These are phyloP conservation scores for Eupithecia inturbata DNA, from an alignment of 2,888 invertebrate species.

Conservation along the genomic window DNA sequence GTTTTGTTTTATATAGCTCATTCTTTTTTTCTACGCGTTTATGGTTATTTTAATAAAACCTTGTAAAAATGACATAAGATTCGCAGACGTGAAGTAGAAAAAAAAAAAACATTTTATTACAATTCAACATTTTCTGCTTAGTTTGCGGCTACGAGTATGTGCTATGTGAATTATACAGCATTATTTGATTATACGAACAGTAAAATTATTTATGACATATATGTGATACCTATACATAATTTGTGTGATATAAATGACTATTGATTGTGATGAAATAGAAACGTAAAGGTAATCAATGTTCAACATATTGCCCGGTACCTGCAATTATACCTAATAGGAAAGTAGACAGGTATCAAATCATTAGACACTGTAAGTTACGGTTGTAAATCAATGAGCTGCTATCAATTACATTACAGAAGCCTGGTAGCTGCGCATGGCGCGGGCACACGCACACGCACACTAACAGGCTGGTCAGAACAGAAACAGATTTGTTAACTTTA, in stretches of 20 bases:
- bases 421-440: background rate
- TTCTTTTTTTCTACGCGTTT: no score
- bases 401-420: conserved; percentile 8
- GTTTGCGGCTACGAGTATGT: background rate
- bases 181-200: background rate
- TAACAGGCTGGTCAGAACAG: background rate
- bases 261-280: background rate
- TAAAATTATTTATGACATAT: background rate
- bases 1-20: no score
- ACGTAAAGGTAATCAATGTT: background rate
- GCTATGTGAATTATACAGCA: background rate
- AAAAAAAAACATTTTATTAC: no score
- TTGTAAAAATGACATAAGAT: no score
- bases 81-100: no score
- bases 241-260: background rate
- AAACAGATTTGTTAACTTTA: background rate
- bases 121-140: no score
- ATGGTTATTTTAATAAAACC: no score
- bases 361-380: background rate
- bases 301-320: background rate
- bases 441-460: background rate
- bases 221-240: no score
- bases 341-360: background rate
- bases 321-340: background rate
- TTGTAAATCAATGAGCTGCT: background rate